phyloP scores from a whole-genome alignment of 2,113 vertebrate species.

The Tachysurus vachellii region DNA sequence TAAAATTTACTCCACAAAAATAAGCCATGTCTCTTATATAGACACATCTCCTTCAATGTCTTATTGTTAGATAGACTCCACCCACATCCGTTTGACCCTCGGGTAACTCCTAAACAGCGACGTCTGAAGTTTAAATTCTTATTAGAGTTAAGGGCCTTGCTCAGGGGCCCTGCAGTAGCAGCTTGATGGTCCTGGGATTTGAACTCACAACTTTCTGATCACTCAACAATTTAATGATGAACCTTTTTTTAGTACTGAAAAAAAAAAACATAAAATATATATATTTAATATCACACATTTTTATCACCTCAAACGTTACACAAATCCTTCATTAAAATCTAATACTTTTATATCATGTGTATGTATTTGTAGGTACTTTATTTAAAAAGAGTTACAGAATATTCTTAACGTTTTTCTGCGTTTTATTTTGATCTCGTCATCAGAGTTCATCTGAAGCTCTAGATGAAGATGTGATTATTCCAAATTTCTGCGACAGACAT shows the following conservation, averaged over 20 bases:
- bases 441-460: background rate
- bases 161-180: too few relatives aligned
- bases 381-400: background rate
- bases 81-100: background rate
- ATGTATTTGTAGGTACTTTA: background rate
- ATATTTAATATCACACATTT: background rate
- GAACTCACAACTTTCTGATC: background rate
- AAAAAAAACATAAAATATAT: background rate
- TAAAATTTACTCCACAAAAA: background rate
- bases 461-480: background rate
- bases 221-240: background rate
- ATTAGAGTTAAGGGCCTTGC: background rate
- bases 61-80: background rate
- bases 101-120: background rate
- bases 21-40: background rate
- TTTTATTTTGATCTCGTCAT: background rate
- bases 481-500: background rate
- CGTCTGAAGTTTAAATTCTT: background rate
- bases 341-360: background rate
- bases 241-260: background rate
- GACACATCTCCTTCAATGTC: background rate
- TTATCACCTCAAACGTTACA: background rate
- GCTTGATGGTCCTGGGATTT: too few relatives aligned
- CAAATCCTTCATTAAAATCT: background rate
- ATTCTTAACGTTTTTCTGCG: background rate